Conservation (phyloP, 37 sponge, comb jelly and placozoan genomes). For the Amphimedon queenslandica region DNA sequence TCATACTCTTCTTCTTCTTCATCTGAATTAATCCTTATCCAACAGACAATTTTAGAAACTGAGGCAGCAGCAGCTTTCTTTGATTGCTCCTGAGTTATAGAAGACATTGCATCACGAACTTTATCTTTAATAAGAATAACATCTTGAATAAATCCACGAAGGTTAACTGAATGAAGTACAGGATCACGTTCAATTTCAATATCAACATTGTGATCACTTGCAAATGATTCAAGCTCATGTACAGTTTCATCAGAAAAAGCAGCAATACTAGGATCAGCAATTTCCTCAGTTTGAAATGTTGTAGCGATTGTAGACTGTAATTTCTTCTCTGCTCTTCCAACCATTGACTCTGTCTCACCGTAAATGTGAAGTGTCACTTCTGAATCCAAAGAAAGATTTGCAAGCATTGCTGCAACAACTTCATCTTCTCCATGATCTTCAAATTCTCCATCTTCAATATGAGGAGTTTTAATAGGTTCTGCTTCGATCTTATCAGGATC, state of each 20-base stretch:
- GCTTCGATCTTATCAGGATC: background rate
- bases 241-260: background rate
- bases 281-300: conserved; percentile 8
- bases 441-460: background rate
- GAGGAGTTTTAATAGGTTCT: too few relatives aligned
- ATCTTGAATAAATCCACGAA: background rate
- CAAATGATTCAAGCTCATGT: background rate
- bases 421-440: background rate
- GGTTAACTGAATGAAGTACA: background rate
- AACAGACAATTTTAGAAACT: conserved; percentile 22
- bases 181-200: conserved; percentile 30
- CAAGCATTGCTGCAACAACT: background rate
- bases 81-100: background rate
- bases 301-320: conserved; percentile 4
- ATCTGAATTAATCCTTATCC: conserved; percentile 29
- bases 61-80: conserved; percentile 29
- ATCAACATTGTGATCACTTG: conserved; percentile 7
- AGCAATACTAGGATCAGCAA: conserved; percentile 21
- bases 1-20: conserved; percentile 27
- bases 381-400: conserved; percentile 2
- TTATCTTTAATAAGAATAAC: background rate
- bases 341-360: conserved; percentile 16
- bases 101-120: background rate
- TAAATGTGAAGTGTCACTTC: conserved; percentile 7
- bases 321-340: conserved; percentile 16